Evolutionary conservation across 2,888 invertebrate species (phyloP).

Genomic region (Pterobdella sp.): DNA sequence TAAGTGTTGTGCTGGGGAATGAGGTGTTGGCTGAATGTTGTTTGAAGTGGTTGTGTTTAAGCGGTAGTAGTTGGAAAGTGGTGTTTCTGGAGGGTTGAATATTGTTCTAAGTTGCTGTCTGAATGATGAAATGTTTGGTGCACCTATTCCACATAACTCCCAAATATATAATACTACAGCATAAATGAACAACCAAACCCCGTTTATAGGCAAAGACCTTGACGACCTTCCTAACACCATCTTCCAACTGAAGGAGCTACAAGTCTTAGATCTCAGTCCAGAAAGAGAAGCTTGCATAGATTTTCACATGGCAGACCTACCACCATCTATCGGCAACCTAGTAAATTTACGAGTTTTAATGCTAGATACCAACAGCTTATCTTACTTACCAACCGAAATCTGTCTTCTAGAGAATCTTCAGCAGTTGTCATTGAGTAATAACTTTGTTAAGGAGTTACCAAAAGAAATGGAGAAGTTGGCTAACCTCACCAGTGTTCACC

Average conservation of each 20-base stretch:
- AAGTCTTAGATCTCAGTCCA: constrained; percentile 50
- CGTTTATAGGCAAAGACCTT: constrained; percentile 48
- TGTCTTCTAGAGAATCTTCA: constrained; percentile 45
- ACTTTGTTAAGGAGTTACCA: constrained; percentile 43
- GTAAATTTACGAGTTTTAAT: constrained; percentile 46
- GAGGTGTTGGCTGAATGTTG: no score
- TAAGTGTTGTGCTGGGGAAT: no score
- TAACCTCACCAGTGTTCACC: constrained; percentile 43
- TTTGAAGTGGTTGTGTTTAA: no score
- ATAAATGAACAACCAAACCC: no score
- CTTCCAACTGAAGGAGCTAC: constrained; percentile 47
- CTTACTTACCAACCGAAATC: constrained; percentile 44
- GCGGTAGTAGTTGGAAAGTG: no score
- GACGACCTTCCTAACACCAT: constrained; percentile 43
- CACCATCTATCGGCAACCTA: constrained; percentile 44
- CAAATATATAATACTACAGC: no score
- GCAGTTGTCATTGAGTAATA: constrained; percentile 49
- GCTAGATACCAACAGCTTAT: constrained; percentile 49
- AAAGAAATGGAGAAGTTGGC: constrained; percentile 42
- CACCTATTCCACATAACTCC: no score
- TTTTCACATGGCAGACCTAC: constrained; percentile 45
- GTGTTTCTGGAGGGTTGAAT: no score
- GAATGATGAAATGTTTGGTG: no score
- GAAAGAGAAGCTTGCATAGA: constrained; percentile 46
- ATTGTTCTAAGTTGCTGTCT: no score